Evolutionary conservation across 2,888 invertebrate genomes (phyloP).

Genomic region (Eristalis arbustorum): DNA sequence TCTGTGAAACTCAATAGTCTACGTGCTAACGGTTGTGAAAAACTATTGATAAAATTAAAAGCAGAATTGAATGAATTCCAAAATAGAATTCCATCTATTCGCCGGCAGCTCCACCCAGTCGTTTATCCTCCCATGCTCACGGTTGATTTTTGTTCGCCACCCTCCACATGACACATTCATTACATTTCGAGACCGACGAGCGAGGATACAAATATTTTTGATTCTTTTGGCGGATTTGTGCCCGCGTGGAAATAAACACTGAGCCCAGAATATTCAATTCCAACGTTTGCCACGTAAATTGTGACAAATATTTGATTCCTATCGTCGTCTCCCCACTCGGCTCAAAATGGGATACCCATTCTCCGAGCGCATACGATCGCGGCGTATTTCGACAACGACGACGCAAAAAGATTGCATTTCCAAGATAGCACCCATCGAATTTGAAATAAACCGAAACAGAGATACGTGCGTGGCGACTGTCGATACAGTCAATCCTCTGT

Average conservation of each 20-base stretch:
- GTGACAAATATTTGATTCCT: slow-evolving; percentile 19
- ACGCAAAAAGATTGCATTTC: slow-evolving; percentile 5
- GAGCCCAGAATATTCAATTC: background rate
- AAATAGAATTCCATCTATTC: slow-evolving; percentile 4
- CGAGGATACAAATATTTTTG: slow-evolving; percentile 6
- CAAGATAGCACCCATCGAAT: slow-evolving; percentile 3
- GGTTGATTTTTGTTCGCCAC: background rate
- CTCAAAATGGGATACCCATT: slow-evolving; percentile 9
- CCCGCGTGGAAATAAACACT: background rate
- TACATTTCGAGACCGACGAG: background rate
- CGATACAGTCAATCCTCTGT: background rate
- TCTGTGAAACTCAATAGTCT: background rate
- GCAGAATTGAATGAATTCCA: background rate
- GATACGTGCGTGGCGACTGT: background rate
- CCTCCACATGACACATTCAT: background rate
- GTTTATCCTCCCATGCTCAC: background rate
- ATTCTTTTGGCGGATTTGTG: background rate
- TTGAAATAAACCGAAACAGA: background rate
- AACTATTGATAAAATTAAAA: slow-evolving; percentile 19
- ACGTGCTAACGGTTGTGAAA: background rate
- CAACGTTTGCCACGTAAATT: slow-evolving; percentile 15
- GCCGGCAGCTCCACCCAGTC: background rate
- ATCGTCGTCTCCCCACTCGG: background rate
- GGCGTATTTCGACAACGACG: background rate
- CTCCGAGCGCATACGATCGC: background rate